These are phyloP conservation scores for Rhinatrema bivittatum DNA, from an alignment of 2,797 vertebrate species.

Conservation along the genomic window DNA sequence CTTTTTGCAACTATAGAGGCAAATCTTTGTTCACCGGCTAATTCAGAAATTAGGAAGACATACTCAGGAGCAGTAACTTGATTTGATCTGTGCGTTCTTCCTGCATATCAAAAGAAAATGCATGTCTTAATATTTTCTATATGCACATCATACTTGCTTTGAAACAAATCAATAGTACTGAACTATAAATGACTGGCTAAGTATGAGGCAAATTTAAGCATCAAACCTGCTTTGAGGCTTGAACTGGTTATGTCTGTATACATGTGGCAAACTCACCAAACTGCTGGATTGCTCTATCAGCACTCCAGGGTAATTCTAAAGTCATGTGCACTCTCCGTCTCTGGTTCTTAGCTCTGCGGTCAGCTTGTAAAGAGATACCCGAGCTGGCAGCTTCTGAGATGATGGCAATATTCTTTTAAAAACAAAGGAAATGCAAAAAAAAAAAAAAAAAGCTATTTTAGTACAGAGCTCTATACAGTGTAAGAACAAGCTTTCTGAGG, in stretches of 20 bases:
- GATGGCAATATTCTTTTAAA: conserved; percentile 86
- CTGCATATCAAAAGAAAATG: conserved; percentile 42
- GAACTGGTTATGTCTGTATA: too few relatives aligned
- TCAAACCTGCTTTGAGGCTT: too few relatives aligned
- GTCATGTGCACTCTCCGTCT: conserved; percentile 94
- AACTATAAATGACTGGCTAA: too few relatives aligned
- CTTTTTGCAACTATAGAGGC: conserved; percentile 97
- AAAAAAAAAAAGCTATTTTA: neutral
- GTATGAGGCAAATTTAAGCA: too few relatives aligned
- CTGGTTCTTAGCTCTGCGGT: conserved; percentile 92
- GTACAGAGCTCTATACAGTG: too few relatives aligned
- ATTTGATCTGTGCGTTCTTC: conserved; percentile 93
- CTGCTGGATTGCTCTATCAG: conserved; percentile 93
- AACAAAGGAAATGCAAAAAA: conserved; percentile 1
- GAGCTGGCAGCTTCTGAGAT: conserved; percentile 98
- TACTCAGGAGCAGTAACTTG: conserved; percentile 97
- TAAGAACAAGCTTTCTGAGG: too few relatives aligned
- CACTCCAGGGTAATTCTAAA: conserved; percentile 92
- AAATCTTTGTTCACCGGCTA: conserved; percentile 95
- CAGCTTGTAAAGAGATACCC: conserved; percentile 93
- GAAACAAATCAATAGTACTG: too few relatives aligned
- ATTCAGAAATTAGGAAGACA: conserved; percentile 93
- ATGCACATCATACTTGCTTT: too few relatives aligned
- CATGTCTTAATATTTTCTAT: too few relatives aligned
- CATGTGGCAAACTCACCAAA: too few relatives aligned